Evolutionary conservation across 2,888 invertebrate species (phyloP), one percentile per base, ranked within the genome.

Genomic region (Meteorus colon): DNA sequence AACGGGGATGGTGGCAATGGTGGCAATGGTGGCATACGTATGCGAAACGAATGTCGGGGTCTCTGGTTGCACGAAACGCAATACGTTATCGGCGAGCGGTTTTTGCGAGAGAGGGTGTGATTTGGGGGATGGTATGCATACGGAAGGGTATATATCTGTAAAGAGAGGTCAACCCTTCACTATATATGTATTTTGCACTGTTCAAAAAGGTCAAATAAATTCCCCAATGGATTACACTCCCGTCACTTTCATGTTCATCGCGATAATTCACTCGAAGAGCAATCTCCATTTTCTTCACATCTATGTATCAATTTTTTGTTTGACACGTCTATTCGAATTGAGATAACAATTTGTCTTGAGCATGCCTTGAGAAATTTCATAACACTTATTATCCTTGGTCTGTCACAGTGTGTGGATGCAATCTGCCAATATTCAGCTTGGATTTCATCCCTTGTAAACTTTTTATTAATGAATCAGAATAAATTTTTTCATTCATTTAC

Each of bases 161-260:
- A 34, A 51, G 55, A 31, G 73, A 76, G 79, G 75, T 77, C 78
- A 77, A 77, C 73, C 77, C 75, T 75, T 66, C 31, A 51, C 31
- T 45, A 45, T 34, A 34, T 59, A 59, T 62, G 3, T 65, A 37
- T 63, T 31, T 74, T 59, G 34, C 24, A 24, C 34, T 51, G 37
- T 41, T 62, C 14, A 14, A 60, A 80, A 80, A 82, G 86, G 83
- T 86, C 84, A 84, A 85, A 88, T 88, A 87, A 87, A 88, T 89
- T 88, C 84, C 79, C 81, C 70, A 83, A 81, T 59, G 87, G 86
- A 88, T 89, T 87, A 89, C 85, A 82, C 77, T 80, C 81, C 81
- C 85, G 88, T 88, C 89, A 85, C 87, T 88, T 88, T 87, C 86
- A 88, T 87, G 88, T 89, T 89, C 86, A 85, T 86, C 82, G 85